Evolutionary conservation across 2,113 vertebrate species (phyloP), one percentile per base, ranked within the genome.

Genomic region (Myrmophylax atrothorax): DNA sequence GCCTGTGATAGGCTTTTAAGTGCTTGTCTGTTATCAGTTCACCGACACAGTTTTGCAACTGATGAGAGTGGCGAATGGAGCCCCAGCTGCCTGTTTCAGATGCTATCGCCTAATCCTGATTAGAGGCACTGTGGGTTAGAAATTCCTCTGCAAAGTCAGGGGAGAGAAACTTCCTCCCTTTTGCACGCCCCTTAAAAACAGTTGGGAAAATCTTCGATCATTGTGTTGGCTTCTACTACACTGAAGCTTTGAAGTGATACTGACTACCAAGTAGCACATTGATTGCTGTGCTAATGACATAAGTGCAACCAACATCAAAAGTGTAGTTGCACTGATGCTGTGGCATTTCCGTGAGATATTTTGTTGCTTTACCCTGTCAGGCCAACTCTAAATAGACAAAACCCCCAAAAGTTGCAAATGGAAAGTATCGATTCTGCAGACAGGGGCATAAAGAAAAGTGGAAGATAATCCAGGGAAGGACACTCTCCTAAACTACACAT

Each of bases 201-300:
- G 0, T 17, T 3, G 22, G 35, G 47, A 52, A 35, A 60, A 52
- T 24, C 12, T 40, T 33, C 0, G 1, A 7, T 33, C 4, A 12
- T 40, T 26, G 23, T 15, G 17, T 46, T 49, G 37, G 22, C 35
- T 62, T 79, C 74, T 68, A 53, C n/a, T 14, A 5, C 12, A 3
- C 0, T 26, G 63, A 31, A 68, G 67, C 38, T 33, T 52, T 26
- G 25, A 52, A 52, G 50, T 28, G 26, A 14, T 37, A 25, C 38
- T 70, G 67, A 2, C 64, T 14, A 6, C 56, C 63, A 35, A 18
- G 3, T 12, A 50, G 59, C 49, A 4, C 26, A 1, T 2, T 9
- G 59, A 35, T 40, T 46, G 59, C 55, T 25, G 14, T 11, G 64
- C 76, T 93, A 37, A 64, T 13, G 44, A 33, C 17, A 1, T 6